Evolutionary conservation across 2,888 invertebrate genomes (phyloP).

Genomic region (Pristionchus japonicus): DNA sequence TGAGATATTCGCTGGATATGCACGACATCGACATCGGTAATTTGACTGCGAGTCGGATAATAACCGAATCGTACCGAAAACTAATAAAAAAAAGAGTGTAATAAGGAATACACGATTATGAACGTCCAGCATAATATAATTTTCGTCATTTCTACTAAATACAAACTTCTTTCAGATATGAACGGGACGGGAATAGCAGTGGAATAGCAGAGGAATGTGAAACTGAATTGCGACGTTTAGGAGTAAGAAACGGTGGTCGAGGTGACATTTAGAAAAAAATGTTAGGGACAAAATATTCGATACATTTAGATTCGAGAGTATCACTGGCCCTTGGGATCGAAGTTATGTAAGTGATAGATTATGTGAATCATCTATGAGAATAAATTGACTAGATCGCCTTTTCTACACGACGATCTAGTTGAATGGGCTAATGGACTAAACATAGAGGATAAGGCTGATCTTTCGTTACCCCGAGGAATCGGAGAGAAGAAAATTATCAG

Average conservation of each 20-base stretch:
- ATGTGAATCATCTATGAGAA: neutral
- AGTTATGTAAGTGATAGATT: neutral
- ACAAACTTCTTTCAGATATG: neutral
- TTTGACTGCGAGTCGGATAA: no score
- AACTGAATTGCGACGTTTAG: slow-evolving; percentile 88
- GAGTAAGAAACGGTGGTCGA: slow-evolving; percentile 92
- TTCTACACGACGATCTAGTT: slow-evolving; percentile 80
- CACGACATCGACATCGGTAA: slow-evolving; percentile 85
- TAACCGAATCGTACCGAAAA: no score
- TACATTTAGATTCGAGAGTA: slow-evolving; percentile 92
- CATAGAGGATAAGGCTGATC: slow-evolving; percentile 77
- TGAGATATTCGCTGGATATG: slow-evolving; percentile 95
- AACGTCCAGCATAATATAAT: no score
- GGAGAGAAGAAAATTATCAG: slow-evolving; percentile 82
- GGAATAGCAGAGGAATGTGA: slow-evolving; percentile 78
- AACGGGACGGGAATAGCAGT: slow-evolving; percentile 7
- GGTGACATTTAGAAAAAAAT: no score
- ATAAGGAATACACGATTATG: no score
- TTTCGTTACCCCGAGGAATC: slow-evolving; percentile 78
- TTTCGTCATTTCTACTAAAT: no score
- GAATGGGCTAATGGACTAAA: slow-evolving; percentile 78
- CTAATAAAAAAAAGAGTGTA: no score
- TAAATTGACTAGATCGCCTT: slow-evolving; percentile 82
- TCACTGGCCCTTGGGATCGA: slow-evolving; percentile 87
- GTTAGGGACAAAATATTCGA: no score